Base-by-base conservation (phyloP, 2,113 vertebrate genomes). In the Phainopepla nitens region DNA sequence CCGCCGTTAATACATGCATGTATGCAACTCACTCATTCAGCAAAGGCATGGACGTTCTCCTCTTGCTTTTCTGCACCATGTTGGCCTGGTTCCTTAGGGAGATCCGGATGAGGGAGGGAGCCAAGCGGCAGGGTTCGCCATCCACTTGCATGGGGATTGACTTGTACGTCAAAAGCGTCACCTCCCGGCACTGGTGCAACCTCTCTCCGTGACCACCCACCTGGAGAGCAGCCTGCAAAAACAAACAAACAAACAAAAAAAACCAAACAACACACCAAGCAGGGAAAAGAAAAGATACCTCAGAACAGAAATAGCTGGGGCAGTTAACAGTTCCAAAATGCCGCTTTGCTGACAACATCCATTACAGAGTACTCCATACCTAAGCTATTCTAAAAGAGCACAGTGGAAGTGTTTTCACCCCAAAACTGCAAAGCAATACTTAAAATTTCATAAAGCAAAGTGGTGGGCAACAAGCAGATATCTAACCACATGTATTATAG, bases 11-110 rank as follows among this genome's bases (percentile, higher is more conserved):
- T 69, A 91, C 92, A 93, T 81, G 86, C 93, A 92, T 35, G 15
- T 76, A 25, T 91, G 87, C 56, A 87, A 98, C 98, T 98, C 97
- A 98, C 98, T 98, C 98, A 84, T 98, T 98, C 65, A 98, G 96
- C 83, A 98, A 96, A 90, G 98, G 98, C 98, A 98, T 98, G 18
- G 98, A 98, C 0, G 98, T 98, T 65, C 98, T 98, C 94, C 98
- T 97, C 97, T 98, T 98, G 98, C 98, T 98, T 70, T 98, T 98
- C 97, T 98, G 98, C 33, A 98, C 98, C 98, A 98, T 98, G 81
- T 98, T 98, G 95, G 98, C 98, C 90, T 98, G 98, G 85, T 98
- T 98, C 93, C 98, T 97, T 33, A 98, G 45, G 77, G 98, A 98
- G 86, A 98, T 98, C 1, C 97, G 97, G 68, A 98, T 98, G 89